phyloP scores from a whole-genome alignment of 2,888 invertebrate genomes.

The Agelastica alni region DNA sequence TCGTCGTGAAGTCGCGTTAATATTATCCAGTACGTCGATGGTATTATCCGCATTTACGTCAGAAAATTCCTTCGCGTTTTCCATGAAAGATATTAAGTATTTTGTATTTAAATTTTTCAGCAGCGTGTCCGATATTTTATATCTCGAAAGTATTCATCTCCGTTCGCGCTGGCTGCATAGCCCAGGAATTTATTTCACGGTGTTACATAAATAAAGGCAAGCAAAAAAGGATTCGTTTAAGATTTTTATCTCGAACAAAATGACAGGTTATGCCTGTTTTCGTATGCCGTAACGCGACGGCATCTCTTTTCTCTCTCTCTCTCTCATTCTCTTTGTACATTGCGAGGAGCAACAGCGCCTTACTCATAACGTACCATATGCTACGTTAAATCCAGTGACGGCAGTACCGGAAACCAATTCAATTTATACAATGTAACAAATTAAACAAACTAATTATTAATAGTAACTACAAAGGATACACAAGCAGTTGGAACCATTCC shows the following conservation, averaged over 20 bases:
- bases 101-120: slow-evolving; percentile 18
- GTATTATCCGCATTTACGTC: neutral
- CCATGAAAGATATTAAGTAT: neutral
- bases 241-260: slow-evolving; percentile 28
- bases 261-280: slow-evolving; percentile 31
- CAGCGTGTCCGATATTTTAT: slow-evolving; percentile 15
- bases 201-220: slow-evolving; percentile 28
- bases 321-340: slow-evolving; percentile 1
- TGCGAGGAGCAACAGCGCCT: slow-evolving; percentile 3
- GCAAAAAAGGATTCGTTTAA: slow-evolving; percentile 31
- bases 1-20: no score
- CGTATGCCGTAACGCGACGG: slow-evolving; percentile 15
- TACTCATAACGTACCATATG: slow-evolving; percentile 5
- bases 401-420: neutral
- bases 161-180: slow-evolving; percentile 3
- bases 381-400: slow-evolving; percentile 10
- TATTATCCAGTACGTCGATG: slow-evolving; percentile 6
- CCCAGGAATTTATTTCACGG: slow-evolving; percentile 26
- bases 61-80: slow-evolving; percentile 8
- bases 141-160: slow-evolving; percentile 19
- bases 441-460: no score
- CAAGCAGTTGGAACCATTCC: no score
- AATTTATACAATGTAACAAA: no score
- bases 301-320: slow-evolving; percentile 1
- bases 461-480: no score